Conservation (phyloP, 2,888 invertebrate species). For the Fragum fragum region DNA sequence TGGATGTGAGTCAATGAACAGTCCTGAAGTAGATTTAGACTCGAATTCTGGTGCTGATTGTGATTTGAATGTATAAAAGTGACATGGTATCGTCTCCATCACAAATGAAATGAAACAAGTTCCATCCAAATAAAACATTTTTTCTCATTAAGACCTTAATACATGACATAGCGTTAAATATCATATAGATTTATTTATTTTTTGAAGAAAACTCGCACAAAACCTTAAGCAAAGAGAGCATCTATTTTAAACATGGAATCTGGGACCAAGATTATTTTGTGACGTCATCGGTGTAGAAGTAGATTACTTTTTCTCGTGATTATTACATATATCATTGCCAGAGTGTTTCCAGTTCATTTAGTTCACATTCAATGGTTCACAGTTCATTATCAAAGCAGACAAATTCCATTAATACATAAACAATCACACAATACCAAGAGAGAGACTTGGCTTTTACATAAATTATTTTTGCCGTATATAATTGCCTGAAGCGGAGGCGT, state of each 20-base stretch:
- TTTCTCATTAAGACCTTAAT: neutral
- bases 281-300: slow-evolving; percentile 14
- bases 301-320: neutral
- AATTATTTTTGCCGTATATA: slow-evolving; percentile 15
- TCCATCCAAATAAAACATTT: slow-evolving; percentile 27
- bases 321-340: neutral
- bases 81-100: neutral
- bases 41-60: slow-evolving; percentile 67
- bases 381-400: slow-evolving; percentile 2
- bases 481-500: slow-evolving; percentile 20
- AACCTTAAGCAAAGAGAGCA: slow-evolving; percentile 6
- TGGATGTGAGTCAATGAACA: slow-evolving; percentile 58
- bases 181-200: slow-evolving; percentile 45
- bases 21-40: slow-evolving; percentile 60
- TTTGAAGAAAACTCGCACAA: slow-evolving; percentile 33
- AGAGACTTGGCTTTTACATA: slow-evolving; percentile 20
- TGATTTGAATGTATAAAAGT: slow-evolving; percentile 16
- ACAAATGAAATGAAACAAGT: neutral
- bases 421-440: slow-evolving; percentile 1
- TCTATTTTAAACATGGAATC: slow-evolving; percentile 22
- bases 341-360: neutral
- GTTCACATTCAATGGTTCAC: neutral
- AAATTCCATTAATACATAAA: neutral
- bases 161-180: slow-evolving; percentile 27
- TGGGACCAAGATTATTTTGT: slow-evolving; percentile 16